Evolutionary conservation across 2,113 vertebrate genomes (phyloP).

Genomic region (Pteronura brasiliensis): DNA sequence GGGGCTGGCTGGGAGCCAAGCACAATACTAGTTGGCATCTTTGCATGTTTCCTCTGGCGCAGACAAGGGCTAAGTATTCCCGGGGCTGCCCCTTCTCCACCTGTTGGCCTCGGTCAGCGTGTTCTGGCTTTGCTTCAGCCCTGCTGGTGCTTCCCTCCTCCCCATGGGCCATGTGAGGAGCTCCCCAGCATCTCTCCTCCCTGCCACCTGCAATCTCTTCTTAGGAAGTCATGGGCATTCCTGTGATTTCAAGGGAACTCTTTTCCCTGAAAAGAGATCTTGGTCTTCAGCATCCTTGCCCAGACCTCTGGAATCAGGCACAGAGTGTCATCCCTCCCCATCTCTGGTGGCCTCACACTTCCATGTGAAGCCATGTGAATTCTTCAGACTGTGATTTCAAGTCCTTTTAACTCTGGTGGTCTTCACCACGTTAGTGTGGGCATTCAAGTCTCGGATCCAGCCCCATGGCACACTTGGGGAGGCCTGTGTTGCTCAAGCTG

Average conservation of each 20-base stretch:
- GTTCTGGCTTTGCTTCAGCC: background rate
- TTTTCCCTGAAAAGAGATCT: background rate
- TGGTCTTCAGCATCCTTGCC: too few relatives aligned
- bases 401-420: background rate
- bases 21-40: fast-evolving
- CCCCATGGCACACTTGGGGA: fast-evolving
- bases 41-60: fast-evolving
- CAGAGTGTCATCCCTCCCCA: too few relatives aligned
- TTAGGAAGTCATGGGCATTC: background rate
- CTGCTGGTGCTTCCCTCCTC: background rate
- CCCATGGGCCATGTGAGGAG: fast-evolving
- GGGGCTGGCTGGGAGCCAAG: background rate
- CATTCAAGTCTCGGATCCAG: fast-evolving
- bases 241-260: background rate
- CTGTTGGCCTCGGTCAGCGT: background rate
- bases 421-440: too few relatives aligned
- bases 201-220: background rate
- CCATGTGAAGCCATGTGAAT: too few relatives aligned
- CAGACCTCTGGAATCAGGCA: background rate
- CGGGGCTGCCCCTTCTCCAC: fast-evolving
- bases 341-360: background rate
- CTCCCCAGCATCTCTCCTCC: background rate
- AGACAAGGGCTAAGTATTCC: background rate
- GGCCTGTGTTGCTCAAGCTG: background rate
- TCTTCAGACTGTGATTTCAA: background rate